Base-by-base conservation (phyloP, 2,888 invertebrate species). In the Caprella mutica region DNA sequence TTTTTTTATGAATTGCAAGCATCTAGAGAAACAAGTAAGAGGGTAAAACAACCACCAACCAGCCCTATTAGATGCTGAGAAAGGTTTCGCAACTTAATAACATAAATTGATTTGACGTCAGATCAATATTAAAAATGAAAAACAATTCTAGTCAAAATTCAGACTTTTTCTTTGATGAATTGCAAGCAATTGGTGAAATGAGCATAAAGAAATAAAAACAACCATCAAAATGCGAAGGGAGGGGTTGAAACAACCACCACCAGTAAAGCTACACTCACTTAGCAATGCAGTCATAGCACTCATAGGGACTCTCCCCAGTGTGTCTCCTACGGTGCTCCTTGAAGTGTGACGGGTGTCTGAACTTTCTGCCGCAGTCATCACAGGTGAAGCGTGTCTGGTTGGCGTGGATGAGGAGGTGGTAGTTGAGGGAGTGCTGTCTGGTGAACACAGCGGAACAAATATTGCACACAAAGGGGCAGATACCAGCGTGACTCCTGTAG, bases 381-480 rank as follows among this genome's bases (percentile, higher is more conserved):
- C 80, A 80, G 0, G 77, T 77, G 68, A 80, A 80, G 17, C 79
- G 72, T 17, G 77, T 78, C 69, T 77, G 76, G 70, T 79, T 79
- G 66, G 77, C 75, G 68, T 80, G 80, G 63, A 80, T 80, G 59
- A 79, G 69, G 77, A 78, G 77, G 68, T 80, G 80, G 69, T 80
- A 80, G 67, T 80, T 79, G 29, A 80, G 73, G 58, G 78, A 78
- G 69, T 80, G 79, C 57, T 79, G 75, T 29, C 80, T 71, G 1
- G 80, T 80, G 67, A 80, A 80, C 35, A 77, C 78, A 4, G 77
- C 76, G 55, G 74, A 73, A 66, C 80, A 80, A 54, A 78, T 74
- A 51, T 75, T 72, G 69, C 80, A 80, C 61, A 77, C 76, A 67
- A 77, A 80, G 1, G 79, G 79, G 67, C 79, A 79, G 66, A 80